These are phyloP conservation scores for Diadromus collaris DNA, from an alignment of 2,888 invertebrate genomes.

Conservation along the genomic window DNA sequence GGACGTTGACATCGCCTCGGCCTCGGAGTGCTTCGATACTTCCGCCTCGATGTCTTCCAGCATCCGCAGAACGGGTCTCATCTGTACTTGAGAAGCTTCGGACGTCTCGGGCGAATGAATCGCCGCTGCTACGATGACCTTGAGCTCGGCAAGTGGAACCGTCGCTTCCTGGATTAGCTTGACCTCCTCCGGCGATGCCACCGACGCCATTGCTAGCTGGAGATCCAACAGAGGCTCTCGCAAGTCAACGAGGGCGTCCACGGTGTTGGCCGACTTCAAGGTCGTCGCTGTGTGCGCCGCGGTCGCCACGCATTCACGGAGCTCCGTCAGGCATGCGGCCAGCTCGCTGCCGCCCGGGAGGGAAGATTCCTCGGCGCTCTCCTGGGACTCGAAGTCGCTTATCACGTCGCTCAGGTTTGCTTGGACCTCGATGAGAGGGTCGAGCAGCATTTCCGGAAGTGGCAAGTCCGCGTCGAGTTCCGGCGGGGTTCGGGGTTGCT, in stretches of 20 bases:
- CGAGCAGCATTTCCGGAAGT: constrained; percentile 73
- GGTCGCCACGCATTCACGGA: constrained; percentile 73
- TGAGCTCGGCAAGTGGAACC: constrained; percentile 84
- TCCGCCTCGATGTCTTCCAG: constrained; percentile 72
- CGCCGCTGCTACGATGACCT: constrained; percentile 85
- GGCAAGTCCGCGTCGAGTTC: constrained; percentile 64
- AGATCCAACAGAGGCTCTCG: constrained; percentile 73
- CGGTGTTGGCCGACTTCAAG: constrained; percentile 70
- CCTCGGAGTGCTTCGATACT: constrained; percentile 65
- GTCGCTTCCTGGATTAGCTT: constrained; percentile 83
- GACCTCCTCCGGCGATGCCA: constrained; percentile 78
- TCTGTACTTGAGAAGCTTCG: constrained; percentile 60
- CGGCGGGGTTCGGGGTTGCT: constrained; percentile 26
- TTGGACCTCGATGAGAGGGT: constrained; percentile 75
- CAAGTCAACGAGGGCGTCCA: constrained; percentile 72
- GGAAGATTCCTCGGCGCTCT: constrained; percentile 61
- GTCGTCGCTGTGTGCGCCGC: constrained; percentile 74
- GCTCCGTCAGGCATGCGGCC: constrained; percentile 68
- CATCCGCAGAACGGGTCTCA: constrained; percentile 67
- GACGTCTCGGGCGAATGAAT: constrained; percentile 83
- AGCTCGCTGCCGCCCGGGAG: constrained; percentile 67
- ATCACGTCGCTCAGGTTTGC: constrained; percentile 71
- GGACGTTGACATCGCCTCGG: constrained; percentile 26
- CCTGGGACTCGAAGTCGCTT: constrained; percentile 68
- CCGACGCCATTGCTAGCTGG: constrained; percentile 68